A percentile compares a stretch with the other conserved stretches of the same genome.
Conservation (phyloP, 2,888 invertebrate genomes). For the Stegophylla sp. region DNA sequence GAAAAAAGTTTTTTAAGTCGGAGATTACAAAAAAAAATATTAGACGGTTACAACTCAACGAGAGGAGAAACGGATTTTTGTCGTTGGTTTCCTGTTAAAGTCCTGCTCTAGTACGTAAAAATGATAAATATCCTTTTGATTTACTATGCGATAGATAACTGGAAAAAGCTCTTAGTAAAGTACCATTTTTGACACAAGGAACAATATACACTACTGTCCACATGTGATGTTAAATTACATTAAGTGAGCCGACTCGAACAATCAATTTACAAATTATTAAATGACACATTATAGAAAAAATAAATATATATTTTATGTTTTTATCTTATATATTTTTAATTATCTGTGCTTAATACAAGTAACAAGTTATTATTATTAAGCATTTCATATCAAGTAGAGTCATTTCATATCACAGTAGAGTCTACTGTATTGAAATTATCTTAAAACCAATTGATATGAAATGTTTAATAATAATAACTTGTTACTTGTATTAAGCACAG, state of each 20-base stretch:
- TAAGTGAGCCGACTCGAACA: background rate
- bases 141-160: background rate
- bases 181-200: background rate
- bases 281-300: background rate
- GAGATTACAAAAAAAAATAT: conserved; percentile 9
- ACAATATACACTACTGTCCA: background rate
- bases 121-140: conserved; percentile 21
- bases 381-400: too few relatives aligned
- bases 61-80: conserved; percentile 31
- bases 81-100: background rate
- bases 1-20: conserved; percentile 15
- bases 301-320: too few relatives aligned
- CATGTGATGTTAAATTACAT: background rate
- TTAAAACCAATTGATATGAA: too few relatives aligned
- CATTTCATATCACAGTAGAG: too few relatives aligned
- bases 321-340: too few relatives aligned
- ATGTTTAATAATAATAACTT: too few relatives aligned
- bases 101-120: conserved; percentile 13
- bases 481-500: too few relatives aligned
- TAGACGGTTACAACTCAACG: conserved; percentile 30
- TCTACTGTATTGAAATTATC: too few relatives aligned
- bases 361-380: too few relatives aligned
- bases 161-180: conserved; percentile 20
- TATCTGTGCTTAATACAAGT: too few relatives aligned
- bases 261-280: background rate